Percentiles rank a stretch among this genome's conserved stretches.
Evolutionary conservation across 2,797 vertebrate species (phyloP).

Genomic region (Mus caroli): DNA sequence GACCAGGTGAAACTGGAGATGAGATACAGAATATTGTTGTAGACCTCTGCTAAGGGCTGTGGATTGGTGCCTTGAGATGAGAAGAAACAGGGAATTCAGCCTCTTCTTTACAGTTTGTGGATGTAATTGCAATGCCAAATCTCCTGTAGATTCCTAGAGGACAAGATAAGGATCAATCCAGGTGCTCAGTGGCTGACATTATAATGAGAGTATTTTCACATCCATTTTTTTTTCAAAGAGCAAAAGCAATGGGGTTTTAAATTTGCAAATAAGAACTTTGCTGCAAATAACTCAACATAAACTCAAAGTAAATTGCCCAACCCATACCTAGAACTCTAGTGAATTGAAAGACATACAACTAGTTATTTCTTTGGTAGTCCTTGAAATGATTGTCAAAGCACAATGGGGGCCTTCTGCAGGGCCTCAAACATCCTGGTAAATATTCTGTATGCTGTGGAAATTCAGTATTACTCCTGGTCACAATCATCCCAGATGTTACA

Average conservation of each 20-base stretch:
- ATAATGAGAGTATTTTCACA: slow-evolving; percentile 3
- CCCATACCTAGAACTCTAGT: slow-evolving; percentile 58
- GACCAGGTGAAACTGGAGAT: neutral
- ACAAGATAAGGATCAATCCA: neutral
- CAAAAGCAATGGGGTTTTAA: slow-evolving; percentile 46
- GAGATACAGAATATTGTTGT: neutral
- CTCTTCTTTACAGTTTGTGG: neutral
- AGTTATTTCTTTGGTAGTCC: slow-evolving; percentile 78
- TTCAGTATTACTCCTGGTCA: slow-evolving; percentile 65
- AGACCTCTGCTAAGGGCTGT: neutral
- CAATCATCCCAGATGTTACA: slow-evolving; percentile 81
- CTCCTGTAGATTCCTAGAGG: neutral
- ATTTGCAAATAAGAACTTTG: slow-evolving; percentile 60
- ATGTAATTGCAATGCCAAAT: slow-evolving; percentile 24
- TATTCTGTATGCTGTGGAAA: slow-evolving; percentile 81
- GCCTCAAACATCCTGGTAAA: slow-evolving; percentile 71
- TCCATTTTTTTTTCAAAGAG: neutral
- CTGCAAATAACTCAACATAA: slow-evolving; percentile 62
- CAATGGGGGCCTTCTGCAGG: slow-evolving; percentile 70
- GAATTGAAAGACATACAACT: slow-evolving; percentile 76
- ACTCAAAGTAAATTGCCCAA: slow-evolving; percentile 62
- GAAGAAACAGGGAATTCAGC: neutral
- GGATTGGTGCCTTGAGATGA: neutral
- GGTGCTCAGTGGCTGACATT: neutral
- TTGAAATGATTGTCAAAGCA: slow-evolving; percentile 74